Evolutionary conservation across 2,888 invertebrate species (phyloP), one percentile per base, ranked within the genome.

Genomic region (Xanthorhoe designata): DNA sequence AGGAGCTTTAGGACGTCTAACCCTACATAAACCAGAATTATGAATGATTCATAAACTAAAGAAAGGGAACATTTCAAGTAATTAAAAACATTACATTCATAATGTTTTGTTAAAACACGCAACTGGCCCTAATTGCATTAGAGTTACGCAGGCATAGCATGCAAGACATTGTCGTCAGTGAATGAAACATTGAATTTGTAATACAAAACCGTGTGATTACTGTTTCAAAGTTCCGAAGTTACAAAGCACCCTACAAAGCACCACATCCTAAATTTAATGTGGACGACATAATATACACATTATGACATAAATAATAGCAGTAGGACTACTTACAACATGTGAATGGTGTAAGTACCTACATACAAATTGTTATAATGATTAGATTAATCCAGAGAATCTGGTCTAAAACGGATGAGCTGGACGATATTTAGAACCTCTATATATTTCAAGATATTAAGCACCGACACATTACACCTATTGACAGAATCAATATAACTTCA

Each of bases 161-260:
- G 58, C 58, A 58, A 58, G 50, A 63, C 50, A 52, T 62, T 65
- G 45, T 54, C 51, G 45, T 29, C 69, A 60, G 75, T 78, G 75
- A 81, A 82, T 80, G 80, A 80, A 81, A 79, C 73, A 78, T 76
- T 76, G 76, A 75, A 76, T 78, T 79, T 77, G 81, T 75, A 84
- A 84, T 78, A 69, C 67, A 78, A 84, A 75, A 82, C 81, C 81
- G 73, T 78, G 78, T 71, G 77, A 80, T 80, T 80, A 79, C 72
- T 74, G 78, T 38, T 4, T 70, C 80, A 19, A 24, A 50, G 29
- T 38, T n/a, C 5, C 8, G 32, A 32, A 3, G 1, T 32, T 6
- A 38, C n/a, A 51, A 38, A n/a, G 10, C 45, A 45, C 45, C 15
- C 45, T 15, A 38, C n/a, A 51, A 38, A n/a, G 10, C 45, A 45